Percentiles rank a stretch among this genome's conserved stretches.
Evolutionary conservation across 2,113 vertebrate genomes (phyloP).

Genomic region (Hypanus sabinus): DNA sequence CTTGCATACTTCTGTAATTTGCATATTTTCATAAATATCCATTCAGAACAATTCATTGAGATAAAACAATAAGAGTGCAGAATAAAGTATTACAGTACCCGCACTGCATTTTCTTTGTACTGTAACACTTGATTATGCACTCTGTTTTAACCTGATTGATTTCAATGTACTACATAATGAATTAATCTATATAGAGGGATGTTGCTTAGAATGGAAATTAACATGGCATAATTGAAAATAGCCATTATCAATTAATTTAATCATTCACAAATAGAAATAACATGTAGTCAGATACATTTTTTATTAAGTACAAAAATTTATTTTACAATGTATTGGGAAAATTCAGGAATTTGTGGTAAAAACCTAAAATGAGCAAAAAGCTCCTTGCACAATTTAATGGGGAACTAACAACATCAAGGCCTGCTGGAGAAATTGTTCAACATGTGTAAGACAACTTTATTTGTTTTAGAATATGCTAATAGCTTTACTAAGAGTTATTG

Average conservation of each 20-base stretch:
- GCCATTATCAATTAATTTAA: not conserved
- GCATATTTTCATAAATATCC: too few relatives aligned
- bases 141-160: too few relatives aligned
- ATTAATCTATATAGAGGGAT: too few relatives aligned
- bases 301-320: not conserved
- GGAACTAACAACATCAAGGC: not conserved
- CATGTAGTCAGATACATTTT: not conserved
- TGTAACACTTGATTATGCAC: too few relatives aligned
- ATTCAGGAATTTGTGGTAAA: not conserved
- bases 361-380: not conserved
- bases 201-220: not conserved
- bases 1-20: too few relatives aligned
- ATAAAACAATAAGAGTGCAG: too few relatives aligned
- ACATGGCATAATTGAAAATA: not conserved
- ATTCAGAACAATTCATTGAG: too few relatives aligned
- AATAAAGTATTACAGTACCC: too few relatives aligned
- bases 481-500: not conserved
- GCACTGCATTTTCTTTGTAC: too few relatives aligned
- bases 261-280: not conserved
- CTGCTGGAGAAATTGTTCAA: not conserved
- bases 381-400: not conserved
- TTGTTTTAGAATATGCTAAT: not conserved
- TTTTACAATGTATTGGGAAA: not conserved
- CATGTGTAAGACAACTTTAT: too few relatives aligned
- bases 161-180: too few relatives aligned